phyloP scores from a whole-genome alignment of 2,888 invertebrate genomes.

The Lasioglossum vierecki region DNA sequence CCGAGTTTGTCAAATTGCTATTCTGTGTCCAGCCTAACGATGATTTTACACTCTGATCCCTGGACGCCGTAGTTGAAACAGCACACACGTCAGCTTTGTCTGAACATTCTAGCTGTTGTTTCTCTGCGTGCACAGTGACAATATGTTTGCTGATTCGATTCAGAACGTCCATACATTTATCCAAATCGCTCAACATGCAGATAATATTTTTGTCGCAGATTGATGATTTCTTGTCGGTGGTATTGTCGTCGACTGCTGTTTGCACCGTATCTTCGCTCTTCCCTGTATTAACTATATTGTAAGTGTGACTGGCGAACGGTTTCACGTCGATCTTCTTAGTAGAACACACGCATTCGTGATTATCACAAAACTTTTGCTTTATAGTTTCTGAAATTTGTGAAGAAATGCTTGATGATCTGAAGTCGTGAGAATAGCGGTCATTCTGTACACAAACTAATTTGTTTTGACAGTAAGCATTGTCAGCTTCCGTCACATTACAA shows the following conservation, averaged over 20 bases:
- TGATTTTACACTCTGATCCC: conserved; percentile 39
- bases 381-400: conserved; percentile 41
- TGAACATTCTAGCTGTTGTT: conserved; percentile 43
- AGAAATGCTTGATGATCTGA: conserved; percentile 23
- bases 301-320: conserved; percentile 41
- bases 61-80: conserved; percentile 63
- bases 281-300: conserved; percentile 24
- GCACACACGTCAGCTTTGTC: conserved; percentile 54
- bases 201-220: conserved; percentile 60
- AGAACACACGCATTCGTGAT: conserved; percentile 42
- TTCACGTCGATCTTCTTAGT: conserved; percentile 43
- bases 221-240: conserved; percentile 44
- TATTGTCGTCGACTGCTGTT: conserved; percentile 29
- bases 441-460: conserved; percentile 32
- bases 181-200: conserved; percentile 55
- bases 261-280: conserved; percentile 50
- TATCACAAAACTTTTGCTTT: conserved; percentile 35
- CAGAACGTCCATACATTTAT: conserved; percentile 58
- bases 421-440: conserved; percentile 26
- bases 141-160: conserved; percentile 63
- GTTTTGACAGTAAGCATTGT: conserved; percentile 29
- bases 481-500: conserved; percentile 34
- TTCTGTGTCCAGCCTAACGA: conserved; percentile 36
- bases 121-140: conserved; percentile 54
- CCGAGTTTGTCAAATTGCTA: conserved; percentile 35